phyloP scores from a whole-genome alignment of 2,113 vertebrate species.

The Beaufortia kweichowensis region DNA sequence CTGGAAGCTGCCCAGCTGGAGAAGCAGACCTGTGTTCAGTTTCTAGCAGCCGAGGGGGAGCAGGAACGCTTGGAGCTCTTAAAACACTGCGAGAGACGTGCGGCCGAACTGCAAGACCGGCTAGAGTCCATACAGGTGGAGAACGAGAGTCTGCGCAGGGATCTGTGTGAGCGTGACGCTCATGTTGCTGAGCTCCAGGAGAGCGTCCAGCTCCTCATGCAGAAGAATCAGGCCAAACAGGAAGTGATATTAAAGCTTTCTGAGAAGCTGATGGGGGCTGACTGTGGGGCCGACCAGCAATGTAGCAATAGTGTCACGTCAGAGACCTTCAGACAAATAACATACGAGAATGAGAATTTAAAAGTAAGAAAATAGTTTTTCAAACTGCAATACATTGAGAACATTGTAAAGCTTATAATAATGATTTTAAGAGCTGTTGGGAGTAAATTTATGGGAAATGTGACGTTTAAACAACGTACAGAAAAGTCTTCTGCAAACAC shows the following conservation, averaged over 20 bases:
- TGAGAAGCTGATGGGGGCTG: conserved; percentile 77
- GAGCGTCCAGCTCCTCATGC: conserved; percentile 75
- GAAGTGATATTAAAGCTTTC: conserved; percentile 87
- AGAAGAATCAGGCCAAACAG: conserved; percentile 87
- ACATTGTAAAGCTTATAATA: no score
- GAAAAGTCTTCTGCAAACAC: no score
- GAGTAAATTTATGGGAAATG: no score
- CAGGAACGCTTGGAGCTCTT: conserved; percentile 85
- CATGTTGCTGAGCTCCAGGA: conserved; percentile 78
- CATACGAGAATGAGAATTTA: conserved; percentile 80
- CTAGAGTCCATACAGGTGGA: conserved; percentile 74
- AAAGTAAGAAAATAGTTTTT: conserved; percentile 73
- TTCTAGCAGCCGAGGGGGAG: conserved; percentile 76
- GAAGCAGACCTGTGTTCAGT: conserved; percentile 81
- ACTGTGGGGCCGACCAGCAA: conserved; percentile 56
- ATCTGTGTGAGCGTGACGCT: conserved; percentile 68
- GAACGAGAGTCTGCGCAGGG: conserved; percentile 67
- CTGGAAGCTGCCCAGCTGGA: conserved; percentile 90
- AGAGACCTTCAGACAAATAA: conserved; percentile 68
- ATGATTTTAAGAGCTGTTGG: no score
- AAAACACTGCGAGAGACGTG: conserved; percentile 84
- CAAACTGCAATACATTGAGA: not conserved
- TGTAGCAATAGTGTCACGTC: conserved; percentile 15
- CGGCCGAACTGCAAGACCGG: conserved; percentile 68
- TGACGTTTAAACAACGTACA: no score